Base-by-base conservation (phyloP, 2,888 invertebrate genomes). In the Linhomoeus sp. region DNA sequence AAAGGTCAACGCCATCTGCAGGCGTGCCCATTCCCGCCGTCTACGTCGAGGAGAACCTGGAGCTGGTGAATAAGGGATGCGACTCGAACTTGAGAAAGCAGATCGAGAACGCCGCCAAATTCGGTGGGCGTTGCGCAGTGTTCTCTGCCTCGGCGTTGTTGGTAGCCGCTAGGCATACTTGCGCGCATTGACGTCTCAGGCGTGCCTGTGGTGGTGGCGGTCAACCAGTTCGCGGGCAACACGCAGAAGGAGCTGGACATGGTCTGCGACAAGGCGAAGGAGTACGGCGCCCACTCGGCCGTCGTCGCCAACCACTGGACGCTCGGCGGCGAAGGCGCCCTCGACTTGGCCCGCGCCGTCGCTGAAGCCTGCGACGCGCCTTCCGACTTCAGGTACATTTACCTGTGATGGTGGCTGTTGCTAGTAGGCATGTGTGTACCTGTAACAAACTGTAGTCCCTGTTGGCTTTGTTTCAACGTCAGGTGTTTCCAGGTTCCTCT, bases 201-300 rank as follows among this genome's bases (percentile, higher is more conserved):
- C 26, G 73, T 97, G 15, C 90, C 92, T 0, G 90, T 92, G 7
- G 79, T 97, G 3, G 84, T 97, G 1, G 87, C 87, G 14, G 75
- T 97, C 54, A 97, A 97, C 67, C 73, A 74, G 50, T 85, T 88
- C 65, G 70, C 73, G 43, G 77, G 80, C 49, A 94, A 97, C 66
- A 80, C 87, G 0, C 66, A 72, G 49, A 77, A 79, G 0, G 97
- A 97, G 69, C 69, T 90, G 50, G 73, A 80, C 42, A 58, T 88
- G 40, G 76, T 94, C 0, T 77, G 76, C 43, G 29, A 26, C 2
- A 20, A 2, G 12, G 79, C 85, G 0, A 59, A 76, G 22, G 70
- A 76, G 54, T 77, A 77, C 54, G 94, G 94, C 3, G 97, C 94
- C 0, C 77, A 75, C 65, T 78, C 79, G 57, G 88, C 88, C 0